Evolutionary conservation across 35 echinoderm and acorn worm species (phyloP).

Genomic region (Heliocidaris erythrogramma): DNA sequence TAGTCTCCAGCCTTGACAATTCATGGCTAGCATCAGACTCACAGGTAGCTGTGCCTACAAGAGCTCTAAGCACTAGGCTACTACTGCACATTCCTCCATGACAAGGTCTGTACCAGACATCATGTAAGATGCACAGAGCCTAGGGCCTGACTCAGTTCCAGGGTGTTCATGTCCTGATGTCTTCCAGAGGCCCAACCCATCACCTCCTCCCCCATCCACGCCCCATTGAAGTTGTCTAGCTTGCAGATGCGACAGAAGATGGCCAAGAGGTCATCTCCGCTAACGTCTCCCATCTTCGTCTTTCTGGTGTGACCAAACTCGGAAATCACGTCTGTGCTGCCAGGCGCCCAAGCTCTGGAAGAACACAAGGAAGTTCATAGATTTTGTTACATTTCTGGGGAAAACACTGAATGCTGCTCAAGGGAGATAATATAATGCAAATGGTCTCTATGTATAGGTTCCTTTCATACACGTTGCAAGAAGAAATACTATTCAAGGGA

Average conservation of each 20-base stretch:
- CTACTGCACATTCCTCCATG: too few species aligned
- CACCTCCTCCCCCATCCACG: conserved; percentile 65
- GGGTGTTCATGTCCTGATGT: conserved; percentile 26
- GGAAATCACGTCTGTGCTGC: conserved; percentile 32
- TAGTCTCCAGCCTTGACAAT: not conserved
- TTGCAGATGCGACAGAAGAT: conserved; percentile 55
- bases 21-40: not conserved
- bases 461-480: too few species aligned
- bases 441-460: too few species aligned
- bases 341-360: conserved; percentile 57
- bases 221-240: conserved; percentile 61
- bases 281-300: conserved; percentile 45
- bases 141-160: conserved; percentile 34
- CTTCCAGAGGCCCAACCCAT: conserved; percentile 44
- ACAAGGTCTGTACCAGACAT: not conserved
- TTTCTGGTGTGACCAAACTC: conserved; percentile 46
- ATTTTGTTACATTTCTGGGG: not conserved
- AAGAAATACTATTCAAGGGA: too few species aligned
- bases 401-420: not conserved
- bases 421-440: too few species aligned
- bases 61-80: too few species aligned
- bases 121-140: not conserved
- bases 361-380: not conserved
- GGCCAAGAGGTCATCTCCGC: conserved; percentile 18
- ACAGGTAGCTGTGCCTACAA: too few species aligned